These are phyloP conservation scores for Oreamnos americanus DNA, from an alignment of 2,113 vertebrate genomes.

Conservation along the genomic window DNA sequence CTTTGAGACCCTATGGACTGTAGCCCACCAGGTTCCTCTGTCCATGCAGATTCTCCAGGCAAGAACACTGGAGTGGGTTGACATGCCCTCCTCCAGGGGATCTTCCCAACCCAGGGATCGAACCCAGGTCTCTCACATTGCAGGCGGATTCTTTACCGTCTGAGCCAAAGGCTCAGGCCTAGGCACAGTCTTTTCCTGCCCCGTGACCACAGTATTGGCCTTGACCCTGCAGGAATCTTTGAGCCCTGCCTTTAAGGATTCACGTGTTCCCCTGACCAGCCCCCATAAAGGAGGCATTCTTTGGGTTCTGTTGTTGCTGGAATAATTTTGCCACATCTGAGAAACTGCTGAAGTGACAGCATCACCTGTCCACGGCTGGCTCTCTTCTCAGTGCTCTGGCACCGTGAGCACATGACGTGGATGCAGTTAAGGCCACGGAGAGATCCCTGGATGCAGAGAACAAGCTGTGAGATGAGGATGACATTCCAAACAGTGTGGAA, in stretches of 20 bases:
- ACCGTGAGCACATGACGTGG: neutral
- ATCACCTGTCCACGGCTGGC: neutral
- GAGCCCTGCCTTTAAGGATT: neutral
- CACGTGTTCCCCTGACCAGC: neutral
- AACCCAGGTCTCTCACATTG: neutral
- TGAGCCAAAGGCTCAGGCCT: neutral
- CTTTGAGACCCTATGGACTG: neutral
- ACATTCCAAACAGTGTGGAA: neutral
- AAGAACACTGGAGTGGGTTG: neutral
- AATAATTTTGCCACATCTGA: neutral
- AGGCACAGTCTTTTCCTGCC: neutral
- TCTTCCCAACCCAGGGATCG: neutral
- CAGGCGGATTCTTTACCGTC: accelerated
- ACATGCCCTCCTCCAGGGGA: neutral
- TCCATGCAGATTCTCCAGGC: neutral
- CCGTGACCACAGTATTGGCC: neutral
- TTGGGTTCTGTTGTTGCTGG: neutral
- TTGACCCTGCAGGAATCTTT: neutral
- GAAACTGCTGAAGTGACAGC: neutral
- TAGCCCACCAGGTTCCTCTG: neutral
- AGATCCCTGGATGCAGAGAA: neutral
- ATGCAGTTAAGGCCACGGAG: neutral
- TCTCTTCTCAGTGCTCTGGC: neutral
- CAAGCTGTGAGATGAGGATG: neutral
- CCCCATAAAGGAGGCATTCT: neutral